Conservation (phyloP, 2,888 invertebrate species). For the Cyrtodaria siliqua region DNA sequence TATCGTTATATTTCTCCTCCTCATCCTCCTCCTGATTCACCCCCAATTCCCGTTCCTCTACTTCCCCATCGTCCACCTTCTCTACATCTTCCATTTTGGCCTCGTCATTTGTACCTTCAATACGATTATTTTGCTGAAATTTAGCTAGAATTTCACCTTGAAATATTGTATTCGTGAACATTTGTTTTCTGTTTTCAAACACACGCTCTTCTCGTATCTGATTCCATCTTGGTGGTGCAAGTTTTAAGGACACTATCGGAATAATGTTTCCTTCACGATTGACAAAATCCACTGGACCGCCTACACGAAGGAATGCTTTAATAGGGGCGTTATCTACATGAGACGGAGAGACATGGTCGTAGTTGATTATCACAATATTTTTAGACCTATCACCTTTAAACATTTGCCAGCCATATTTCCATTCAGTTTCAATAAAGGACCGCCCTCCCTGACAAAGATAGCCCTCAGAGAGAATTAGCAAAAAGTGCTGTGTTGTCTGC, state of each 20-base stretch:
- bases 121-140: no score
- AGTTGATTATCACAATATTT: conserved; percentile 41
- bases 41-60: no score
- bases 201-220: no score
- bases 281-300: conserved; percentile 27
- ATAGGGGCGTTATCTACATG: conserved; percentile 26
- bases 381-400: conserved; percentile 21
- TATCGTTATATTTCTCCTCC: no score
- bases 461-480: conserved; percentile 33
- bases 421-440: conserved; percentile 42
- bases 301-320: conserved; percentile 42
- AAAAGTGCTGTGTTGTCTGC: conserved; percentile 27
- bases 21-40: no score
- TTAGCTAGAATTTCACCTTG: no score
- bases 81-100: no score
- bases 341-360: conserved; percentile 32
- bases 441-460: conserved; percentile 17
- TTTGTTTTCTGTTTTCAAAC: no score
- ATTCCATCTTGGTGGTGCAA: conserved; percentile 39
- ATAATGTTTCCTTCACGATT: conserved; percentile 30
- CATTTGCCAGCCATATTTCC: conserved; percentile 40
- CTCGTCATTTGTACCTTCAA: no score
- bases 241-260: conserved; percentile 20
- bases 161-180: no score
- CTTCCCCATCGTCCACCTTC: no score